Percentiles rank a stretch among this genome's conserved stretches.
These are phyloP conservation scores for Lingula anatina DNA, from an alignment of 2,888 invertebrate species.

Conservation along the genomic window DNA sequence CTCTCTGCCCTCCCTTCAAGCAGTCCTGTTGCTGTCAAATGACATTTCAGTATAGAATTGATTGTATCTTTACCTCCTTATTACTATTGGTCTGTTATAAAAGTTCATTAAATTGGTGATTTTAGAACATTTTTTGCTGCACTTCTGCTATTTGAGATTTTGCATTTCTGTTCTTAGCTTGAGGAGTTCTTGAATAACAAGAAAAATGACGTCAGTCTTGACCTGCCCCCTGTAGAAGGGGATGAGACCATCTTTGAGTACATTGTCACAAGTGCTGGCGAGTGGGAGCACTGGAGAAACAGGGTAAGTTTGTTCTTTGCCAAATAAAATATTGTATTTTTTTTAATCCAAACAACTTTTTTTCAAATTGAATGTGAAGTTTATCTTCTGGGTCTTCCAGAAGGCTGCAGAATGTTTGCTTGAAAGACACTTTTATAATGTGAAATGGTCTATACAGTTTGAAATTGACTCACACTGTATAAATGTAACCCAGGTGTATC, in stretches of 20 bases:
- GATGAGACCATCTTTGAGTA: slow-evolving; percentile 52
- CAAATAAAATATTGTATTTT: too few species aligned
- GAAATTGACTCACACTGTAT: too few species aligned
- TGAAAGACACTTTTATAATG: too few species aligned
- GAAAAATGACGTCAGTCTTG: slow-evolving; percentile 24
- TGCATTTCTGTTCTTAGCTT: slow-evolving; percentile 24
- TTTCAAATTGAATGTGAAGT: too few species aligned
- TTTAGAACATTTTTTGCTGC: neutral
- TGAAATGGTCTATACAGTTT: too few species aligned
- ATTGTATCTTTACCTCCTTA: neutral
- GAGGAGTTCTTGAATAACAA: slow-evolving; percentile 34
- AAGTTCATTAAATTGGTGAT: neutral
- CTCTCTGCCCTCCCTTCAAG: too few species aligned
- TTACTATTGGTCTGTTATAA: neutral
- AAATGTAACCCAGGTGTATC: too few species aligned
- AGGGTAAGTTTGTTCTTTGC: slow-evolving; percentile 70
- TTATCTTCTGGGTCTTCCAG: too few species aligned
- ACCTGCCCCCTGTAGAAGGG: slow-evolving; percentile 36
- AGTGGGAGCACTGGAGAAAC: slow-evolving; percentile 85
- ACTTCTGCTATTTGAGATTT: neutral
- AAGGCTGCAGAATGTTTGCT: too few species aligned
- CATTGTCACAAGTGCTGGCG: slow-evolving; percentile 44
- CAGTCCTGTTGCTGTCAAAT: too few species aligned
- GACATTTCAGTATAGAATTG: neutral
- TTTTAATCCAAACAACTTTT: too few species aligned